These are phyloP conservation scores for Invenusta paracnida DNA, from an alignment of 2,888 invertebrate genomes.

Conservation along the genomic window DNA sequence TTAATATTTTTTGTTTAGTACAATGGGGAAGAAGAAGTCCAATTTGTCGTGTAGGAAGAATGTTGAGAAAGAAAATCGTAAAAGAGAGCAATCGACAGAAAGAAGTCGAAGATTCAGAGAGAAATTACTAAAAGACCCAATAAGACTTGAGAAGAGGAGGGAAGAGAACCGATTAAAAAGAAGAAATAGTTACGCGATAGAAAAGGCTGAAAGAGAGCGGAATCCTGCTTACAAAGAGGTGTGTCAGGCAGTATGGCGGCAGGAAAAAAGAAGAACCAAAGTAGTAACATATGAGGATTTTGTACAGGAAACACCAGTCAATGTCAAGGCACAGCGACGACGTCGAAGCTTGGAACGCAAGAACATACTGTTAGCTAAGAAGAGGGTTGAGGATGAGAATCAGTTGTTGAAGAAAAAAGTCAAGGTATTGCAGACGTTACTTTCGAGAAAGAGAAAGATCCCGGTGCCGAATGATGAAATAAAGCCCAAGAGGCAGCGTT, in stretches of 20 bases:
- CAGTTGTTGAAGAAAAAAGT: constrained; percentile 3
- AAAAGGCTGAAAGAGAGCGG: neutral
- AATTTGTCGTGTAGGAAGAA: neutral
- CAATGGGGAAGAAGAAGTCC: neutral
- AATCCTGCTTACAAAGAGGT: constrained; percentile 4
- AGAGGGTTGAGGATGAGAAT: constrained; percentile 9
- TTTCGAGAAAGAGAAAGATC: neutral
- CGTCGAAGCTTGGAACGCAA: constrained; percentile 26
- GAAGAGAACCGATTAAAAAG: neutral
- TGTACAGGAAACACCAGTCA: neutral
- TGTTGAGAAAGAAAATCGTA: neutral
- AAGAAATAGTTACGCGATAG: neutral
- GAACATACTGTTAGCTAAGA: neutral
- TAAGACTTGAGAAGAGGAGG: constrained; percentile 22
- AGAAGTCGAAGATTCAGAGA: constrained; percentile 18
- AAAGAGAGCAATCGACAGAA: constrained; percentile 2
- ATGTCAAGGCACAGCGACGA: constrained; percentile 17
- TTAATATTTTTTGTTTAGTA: neutral
- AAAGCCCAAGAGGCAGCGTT: neutral
- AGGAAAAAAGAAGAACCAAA: constrained; percentile 12
- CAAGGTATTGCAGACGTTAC: neutral
- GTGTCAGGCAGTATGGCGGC: neutral
- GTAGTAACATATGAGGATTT: neutral
- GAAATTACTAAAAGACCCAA: constrained; percentile 10
- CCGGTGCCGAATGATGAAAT: neutral